A percentile compares a stretch with the other conserved stretches of the same genome.
These are phyloP conservation scores for Vespertilio murinus DNA, from an alignment of 2,797 vertebrate species.

Conservation along the genomic window DNA sequence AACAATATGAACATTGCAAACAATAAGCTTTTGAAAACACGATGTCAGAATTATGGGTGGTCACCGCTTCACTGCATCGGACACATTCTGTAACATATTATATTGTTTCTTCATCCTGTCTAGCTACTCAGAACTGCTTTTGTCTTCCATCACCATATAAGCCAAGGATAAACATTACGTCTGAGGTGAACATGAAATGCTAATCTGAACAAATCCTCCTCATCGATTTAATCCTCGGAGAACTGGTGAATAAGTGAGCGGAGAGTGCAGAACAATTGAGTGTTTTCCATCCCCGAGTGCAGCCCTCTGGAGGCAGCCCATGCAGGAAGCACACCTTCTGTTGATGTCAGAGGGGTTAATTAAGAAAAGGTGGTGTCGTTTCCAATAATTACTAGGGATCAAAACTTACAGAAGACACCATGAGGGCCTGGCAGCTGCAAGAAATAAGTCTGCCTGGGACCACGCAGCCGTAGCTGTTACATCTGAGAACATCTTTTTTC, in stretches of 20 bases:
- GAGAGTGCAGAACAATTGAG: not conserved
- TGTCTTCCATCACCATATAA: fast-evolving
- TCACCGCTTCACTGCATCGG: not conserved
- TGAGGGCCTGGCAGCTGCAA: not conserved
- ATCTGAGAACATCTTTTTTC: not conserved
- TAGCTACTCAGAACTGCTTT: fast-evolving
- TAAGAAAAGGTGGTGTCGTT: conserved; percentile 55
- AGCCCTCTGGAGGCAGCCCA: not conserved
- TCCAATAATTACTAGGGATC: conserved; percentile 62
- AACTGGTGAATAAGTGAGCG: not conserved
- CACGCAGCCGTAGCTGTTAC: not conserved
- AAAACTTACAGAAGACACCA: conserved; percentile 11
- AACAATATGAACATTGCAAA: not conserved
- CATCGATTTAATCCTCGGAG: not conserved
- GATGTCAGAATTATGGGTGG: not conserved
- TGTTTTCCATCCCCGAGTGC: not conserved
- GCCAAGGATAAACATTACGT: not conserved
- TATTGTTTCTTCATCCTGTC: too few relatives aligned
- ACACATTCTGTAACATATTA: not conserved
- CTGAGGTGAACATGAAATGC: not conserved
- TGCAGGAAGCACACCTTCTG: conserved; percentile 42
- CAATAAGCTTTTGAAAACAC: not conserved
- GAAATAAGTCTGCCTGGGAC: not conserved
- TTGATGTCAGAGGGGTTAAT: conserved; percentile 71
- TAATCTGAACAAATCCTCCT: not conserved